phyloP scores from a whole-genome alignment of 2,888 invertebrate genomes.

The Rhamphomyia laevipes region DNA sequence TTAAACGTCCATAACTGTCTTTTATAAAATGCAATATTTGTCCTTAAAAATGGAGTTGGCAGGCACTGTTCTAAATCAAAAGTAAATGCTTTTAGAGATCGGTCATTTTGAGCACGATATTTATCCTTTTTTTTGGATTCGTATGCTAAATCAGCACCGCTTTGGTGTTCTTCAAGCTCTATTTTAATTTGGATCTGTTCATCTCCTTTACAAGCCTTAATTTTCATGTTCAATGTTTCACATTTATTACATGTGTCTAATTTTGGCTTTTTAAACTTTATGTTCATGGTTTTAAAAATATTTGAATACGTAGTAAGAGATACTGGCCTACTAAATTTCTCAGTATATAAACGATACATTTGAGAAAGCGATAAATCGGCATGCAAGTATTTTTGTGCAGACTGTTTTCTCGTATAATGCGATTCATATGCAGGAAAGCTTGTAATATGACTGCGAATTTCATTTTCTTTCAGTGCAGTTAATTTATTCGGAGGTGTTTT shows the following conservation, averaged over 20 bases:
- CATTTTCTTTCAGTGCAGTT: constrained; percentile 8
- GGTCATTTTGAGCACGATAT: neutral
- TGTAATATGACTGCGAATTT: neutral
- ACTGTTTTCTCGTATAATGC: constrained; percentile 4
- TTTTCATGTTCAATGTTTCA: neutral
- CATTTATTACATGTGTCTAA: neutral
- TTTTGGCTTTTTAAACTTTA: neutral
- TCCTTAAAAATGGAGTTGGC: neutral
- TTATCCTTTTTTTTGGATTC: constrained; percentile 4
- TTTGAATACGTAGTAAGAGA: neutral
- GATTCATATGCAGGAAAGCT: constrained; percentile 6
- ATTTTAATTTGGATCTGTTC: constrained; percentile 1
- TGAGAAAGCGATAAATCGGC: constrained; percentile 5
- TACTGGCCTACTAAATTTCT: neutral
- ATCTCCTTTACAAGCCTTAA: neutral
- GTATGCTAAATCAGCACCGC: constrained; percentile 3
- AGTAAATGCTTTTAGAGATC: neutral
- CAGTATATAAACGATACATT: constrained; percentile 8
- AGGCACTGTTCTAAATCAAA: constrained; percentile 5
- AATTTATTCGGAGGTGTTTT: constrained; percentile 8
- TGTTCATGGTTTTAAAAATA: neutral
- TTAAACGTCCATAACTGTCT: constrained; percentile 2
- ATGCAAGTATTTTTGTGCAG: constrained; percentile 6
- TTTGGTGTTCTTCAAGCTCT: constrained; percentile 2
- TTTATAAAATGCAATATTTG: neutral